Percentiles rank a stretch among this genome's conserved stretches.
Conservation (phyloP, 2,797 vertebrate species). For the Lepilemur ruficaudatus region DNA sequence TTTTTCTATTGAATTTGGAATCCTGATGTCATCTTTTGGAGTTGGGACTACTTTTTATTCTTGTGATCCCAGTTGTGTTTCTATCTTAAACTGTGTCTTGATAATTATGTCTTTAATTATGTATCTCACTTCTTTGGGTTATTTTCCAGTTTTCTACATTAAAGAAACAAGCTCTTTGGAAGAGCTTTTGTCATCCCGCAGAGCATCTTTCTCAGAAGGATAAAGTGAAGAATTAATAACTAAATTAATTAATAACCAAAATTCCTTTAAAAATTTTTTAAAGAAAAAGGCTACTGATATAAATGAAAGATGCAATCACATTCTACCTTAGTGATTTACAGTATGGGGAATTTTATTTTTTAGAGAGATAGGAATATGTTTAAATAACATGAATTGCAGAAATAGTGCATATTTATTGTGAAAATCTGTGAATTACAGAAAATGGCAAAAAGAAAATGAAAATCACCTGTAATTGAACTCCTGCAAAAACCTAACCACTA, state of each 20-base stretch:
- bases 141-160: conserved; percentile 6
- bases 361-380: background rate
- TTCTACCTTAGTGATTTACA: background rate
- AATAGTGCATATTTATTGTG: background rate
- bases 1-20: conserved; percentile 16
- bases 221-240: conserved; percentile 22
- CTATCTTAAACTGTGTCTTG: conserved; percentile 33
- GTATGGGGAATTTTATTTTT: background rate
- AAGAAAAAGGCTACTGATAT: background rate
- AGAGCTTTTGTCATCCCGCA: background rate
- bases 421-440: conserved; percentile 42
- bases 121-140: background rate
- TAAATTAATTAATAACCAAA: conserved; percentile 19
- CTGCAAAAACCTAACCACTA: background rate
- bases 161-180: background rate
- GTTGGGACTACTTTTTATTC: background rate
- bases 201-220: background rate
- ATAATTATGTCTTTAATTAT: background rate
- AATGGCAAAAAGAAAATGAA: conserved; percentile 30
- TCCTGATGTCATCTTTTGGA: background rate
- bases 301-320: background rate
- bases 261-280: background rate
- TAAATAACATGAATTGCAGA: background rate
- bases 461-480: conserved; percentile 9
- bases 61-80: background rate